Evolutionary conservation across 2,888 invertebrate species (phyloP).

Genomic region (Calameuta filiformis): DNA sequence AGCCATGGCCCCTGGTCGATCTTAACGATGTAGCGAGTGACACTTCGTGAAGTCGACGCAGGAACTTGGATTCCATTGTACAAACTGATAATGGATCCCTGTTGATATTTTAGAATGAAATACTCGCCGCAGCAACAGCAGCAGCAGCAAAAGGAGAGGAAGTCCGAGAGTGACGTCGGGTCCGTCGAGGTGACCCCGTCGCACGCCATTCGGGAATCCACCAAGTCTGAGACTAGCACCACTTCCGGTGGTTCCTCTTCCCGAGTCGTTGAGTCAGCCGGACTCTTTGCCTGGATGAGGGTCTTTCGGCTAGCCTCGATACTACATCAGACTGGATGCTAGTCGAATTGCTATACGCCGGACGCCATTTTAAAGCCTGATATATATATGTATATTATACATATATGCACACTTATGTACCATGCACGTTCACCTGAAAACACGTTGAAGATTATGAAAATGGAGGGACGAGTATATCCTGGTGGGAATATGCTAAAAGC

Average conservation of each 20-base stretch:
- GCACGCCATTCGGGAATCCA: slow-evolving; percentile 31
- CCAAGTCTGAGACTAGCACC: slow-evolving; percentile 12
- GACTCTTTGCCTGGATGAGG: slow-evolving; percentile 63
- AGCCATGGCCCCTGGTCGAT: slow-evolving; percentile 15
- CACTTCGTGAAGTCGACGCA: background rate
- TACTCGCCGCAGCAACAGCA: slow-evolving; percentile 57
- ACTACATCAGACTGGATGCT: slow-evolving; percentile 60
- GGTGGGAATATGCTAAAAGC: background rate
- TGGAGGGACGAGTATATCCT: background rate
- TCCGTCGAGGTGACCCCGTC: slow-evolving; percentile 53
- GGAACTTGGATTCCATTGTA: background rate
- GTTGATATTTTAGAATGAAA: slow-evolving; percentile 50
- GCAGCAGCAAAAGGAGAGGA: slow-evolving; percentile 59
- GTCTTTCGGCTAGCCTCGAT: slow-evolving; percentile 61
- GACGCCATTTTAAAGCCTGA: background rate
- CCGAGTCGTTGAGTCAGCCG: slow-evolving; percentile 46
- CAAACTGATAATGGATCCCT: background rate
- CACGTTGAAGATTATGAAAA: background rate
- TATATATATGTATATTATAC: background rate
- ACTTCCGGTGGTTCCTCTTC: background rate
- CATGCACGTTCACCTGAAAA: background rate
- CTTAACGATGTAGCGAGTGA: background rate
- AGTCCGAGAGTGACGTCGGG: slow-evolving; percentile 60
- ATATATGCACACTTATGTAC: background rate
- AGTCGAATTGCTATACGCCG: slow-evolving; percentile 31